Percentiles rank a stretch among this genome's conserved stretches.
Conservation (phyloP, 2,888 invertebrate genomes). For the Ceriagrion tenellum region DNA sequence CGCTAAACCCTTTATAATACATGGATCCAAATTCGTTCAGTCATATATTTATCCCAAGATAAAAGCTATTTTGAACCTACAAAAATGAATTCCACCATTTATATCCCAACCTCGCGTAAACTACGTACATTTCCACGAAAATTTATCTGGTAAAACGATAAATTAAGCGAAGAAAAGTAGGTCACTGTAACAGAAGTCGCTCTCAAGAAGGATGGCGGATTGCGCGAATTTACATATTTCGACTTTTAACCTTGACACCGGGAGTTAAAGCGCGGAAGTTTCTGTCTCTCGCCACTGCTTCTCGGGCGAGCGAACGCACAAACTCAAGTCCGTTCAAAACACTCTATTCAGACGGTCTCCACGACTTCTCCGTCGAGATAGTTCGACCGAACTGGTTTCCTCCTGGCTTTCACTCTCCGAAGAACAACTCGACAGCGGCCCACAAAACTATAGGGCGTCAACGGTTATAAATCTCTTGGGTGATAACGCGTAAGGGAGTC, state of each 20-base stretch:
- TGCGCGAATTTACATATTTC: not conserved
- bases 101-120: too few species aligned
- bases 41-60: too few species aligned
- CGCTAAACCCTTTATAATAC: too few species aligned
- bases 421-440: conserved; percentile 45
- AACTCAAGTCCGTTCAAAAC: not conserved
- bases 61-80: too few species aligned
- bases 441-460: conserved; percentile 59
- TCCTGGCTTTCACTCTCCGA: not conserved
- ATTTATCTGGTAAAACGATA: too few species aligned
- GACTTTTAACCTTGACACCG: not conserved
- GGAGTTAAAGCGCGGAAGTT: not conserved
- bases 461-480: conserved; percentile 56
- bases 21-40: too few species aligned
- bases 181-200: conserved; percentile 2
- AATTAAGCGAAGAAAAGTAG: not conserved
- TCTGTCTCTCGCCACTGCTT: not conserved
- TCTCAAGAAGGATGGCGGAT: not conserved
- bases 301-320: not conserved
- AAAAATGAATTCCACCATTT: too few species aligned
- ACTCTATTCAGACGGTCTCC: not conserved
- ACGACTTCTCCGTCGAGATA: not conserved
- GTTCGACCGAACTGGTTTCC: conserved; percentile 49
- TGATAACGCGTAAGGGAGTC: conserved; percentile 57
- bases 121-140: too few species aligned